phyloP scores from a whole-genome alignment of 2,888 invertebrate genomes.

The Bombyx huttoni region DNA sequence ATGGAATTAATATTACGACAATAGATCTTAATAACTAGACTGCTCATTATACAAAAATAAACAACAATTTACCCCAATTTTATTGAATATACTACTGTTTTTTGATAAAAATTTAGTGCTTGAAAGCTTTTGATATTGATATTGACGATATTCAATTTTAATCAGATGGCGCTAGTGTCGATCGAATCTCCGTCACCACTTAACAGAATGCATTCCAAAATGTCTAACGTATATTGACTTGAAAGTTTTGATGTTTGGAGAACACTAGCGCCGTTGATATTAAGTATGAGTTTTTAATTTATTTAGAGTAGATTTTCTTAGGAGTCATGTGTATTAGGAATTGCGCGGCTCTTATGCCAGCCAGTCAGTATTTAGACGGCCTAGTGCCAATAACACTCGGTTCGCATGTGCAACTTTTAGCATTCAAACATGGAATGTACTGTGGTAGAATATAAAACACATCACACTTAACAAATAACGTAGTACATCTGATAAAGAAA shows the following conservation, averaged over 20 bases:
- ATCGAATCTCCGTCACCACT: slow-evolving; percentile 5
- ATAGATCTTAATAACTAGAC: slow-evolving; percentile 14
- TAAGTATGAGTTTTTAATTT: slow-evolving; percentile 30
- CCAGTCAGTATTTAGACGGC: slow-evolving; percentile 64
- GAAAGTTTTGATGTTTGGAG: slow-evolving; percentile 1
- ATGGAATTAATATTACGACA: slow-evolving; percentile 7
- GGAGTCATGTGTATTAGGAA: slow-evolving; percentile 21
- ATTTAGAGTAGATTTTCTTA: slow-evolving; percentile 40
- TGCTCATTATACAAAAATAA: slow-evolving; percentile 13
- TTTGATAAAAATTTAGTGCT: slow-evolving; percentile 13
- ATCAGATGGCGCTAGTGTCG: slow-evolving; percentile 20
- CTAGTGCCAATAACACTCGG: slow-evolving; percentile 26
- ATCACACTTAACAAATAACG: background rate
- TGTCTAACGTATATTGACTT: slow-evolving; percentile 1
- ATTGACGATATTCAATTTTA: slow-evolving; percentile 2
- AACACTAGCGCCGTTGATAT: slow-evolving; percentile 13
- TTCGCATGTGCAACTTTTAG: slow-evolving; percentile 1
- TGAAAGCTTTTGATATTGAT: slow-evolving; percentile 26
- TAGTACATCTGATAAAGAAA: background rate
- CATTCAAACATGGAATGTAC: background rate
- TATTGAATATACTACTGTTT: slow-evolving; percentile 1
- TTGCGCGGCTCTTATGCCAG: slow-evolving; percentile 35
- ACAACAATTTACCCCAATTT: slow-evolving; percentile 18
- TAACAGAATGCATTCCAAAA: slow-evolving; percentile 49
- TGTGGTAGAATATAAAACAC: background rate